Conservation (phyloP, 2,888 invertebrate genomes). For the Coelinius sp. region DNA sequence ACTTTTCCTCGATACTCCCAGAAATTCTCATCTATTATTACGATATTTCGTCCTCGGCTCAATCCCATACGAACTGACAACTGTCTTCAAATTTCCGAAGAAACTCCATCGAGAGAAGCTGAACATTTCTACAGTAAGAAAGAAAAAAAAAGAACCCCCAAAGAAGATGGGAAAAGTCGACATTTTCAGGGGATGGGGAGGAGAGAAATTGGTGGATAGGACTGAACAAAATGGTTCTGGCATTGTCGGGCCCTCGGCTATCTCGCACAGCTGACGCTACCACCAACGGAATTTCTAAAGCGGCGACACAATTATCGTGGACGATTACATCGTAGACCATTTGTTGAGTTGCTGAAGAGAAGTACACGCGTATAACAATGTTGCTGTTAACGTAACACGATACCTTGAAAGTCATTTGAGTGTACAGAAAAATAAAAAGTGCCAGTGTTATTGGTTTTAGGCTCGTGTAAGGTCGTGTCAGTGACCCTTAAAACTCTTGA, state of each 20-base stretch:
- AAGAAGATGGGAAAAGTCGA: neutral
- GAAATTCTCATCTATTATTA: neutral
- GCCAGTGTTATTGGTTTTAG: neutral
- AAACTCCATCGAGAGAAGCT: neutral
- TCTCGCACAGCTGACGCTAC: slow-evolving; percentile 36
- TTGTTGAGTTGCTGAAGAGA: slow-evolving; percentile 14
- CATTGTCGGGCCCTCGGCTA: slow-evolving; percentile 27
- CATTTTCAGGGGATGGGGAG: neutral
- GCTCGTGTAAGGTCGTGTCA: neutral
- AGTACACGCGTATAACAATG: slow-evolving; percentile 16
- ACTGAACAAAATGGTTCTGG: slow-evolving; percentile 21
- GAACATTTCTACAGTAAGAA: neutral
- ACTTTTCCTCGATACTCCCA: too few relatives aligned
- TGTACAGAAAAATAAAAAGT: neutral
- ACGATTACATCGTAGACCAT: slow-evolving; percentile 35
- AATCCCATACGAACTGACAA: neutral
- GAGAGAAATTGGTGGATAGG: neutral
- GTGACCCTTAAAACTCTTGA: neutral
- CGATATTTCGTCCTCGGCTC: neutral
- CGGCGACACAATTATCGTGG: slow-evolving; percentile 36
- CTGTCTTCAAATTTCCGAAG: slow-evolving; percentile 13
- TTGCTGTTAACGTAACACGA: slow-evolving; percentile 12
- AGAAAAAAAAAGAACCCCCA: neutral
- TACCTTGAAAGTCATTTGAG: neutral
- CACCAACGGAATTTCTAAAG: slow-evolving; percentile 33